A percentile compares a stretch with the other conserved stretches of the same genome.
Conservation (phyloP, 2,113 vertebrate species). For the Physeter macrocephalus region DNA sequence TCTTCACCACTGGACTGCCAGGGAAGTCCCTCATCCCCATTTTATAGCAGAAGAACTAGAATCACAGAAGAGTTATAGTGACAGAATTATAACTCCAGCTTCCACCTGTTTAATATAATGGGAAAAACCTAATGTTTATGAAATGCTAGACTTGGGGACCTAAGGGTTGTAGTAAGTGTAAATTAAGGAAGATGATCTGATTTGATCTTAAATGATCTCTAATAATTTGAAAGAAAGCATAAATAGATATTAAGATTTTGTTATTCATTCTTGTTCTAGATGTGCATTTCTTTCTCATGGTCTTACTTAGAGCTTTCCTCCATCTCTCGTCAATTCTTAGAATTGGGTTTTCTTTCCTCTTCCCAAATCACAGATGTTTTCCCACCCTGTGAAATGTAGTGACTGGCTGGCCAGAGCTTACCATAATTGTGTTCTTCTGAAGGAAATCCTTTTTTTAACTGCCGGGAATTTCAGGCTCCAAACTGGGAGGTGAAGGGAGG, state of each 20-base stretch:
- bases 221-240: background rate
- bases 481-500: conserved; percentile 52
- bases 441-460: conserved; percentile 81
- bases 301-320: background rate
- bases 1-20: no score
- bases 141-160: background rate
- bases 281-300: background rate
- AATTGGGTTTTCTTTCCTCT: conserved; percentile 26
- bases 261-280: background rate
- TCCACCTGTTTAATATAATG: background rate
- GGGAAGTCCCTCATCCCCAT: background rate
- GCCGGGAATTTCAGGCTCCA: conserved; percentile 76
- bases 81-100: background rate
- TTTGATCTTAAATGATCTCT: background rate
- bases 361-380: conserved; percentile 71
- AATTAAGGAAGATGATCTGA: background rate
- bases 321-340: conserved; percentile 5
- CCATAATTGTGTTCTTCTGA: conserved; percentile 70
- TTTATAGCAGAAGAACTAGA: background rate
- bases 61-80: background rate
- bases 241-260: conserved; percentile 29
- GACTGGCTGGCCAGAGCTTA: conserved; percentile 70
- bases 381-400: conserved; percentile 68
- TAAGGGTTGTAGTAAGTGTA: background rate
- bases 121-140: background rate